Evolutionary conservation across 92 coral and sea anemone genomes (phyloP).

Genomic region (Palythoa grandis): DNA sequence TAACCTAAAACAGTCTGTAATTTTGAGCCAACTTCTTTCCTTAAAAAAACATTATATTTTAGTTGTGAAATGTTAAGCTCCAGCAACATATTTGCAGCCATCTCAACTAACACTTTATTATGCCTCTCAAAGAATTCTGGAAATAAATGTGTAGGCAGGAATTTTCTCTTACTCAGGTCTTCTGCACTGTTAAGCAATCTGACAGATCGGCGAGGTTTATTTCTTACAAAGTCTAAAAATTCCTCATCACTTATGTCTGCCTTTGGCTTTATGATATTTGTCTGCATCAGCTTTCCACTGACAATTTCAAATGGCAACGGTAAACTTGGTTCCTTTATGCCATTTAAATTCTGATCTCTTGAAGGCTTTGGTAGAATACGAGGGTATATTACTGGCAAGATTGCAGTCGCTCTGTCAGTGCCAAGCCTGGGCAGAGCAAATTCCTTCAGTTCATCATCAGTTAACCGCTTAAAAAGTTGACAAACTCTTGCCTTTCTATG

Average conservation of each 20-base stretch:
- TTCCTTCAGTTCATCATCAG: constrained; percentile 42
- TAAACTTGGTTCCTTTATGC: constrained; percentile 13
- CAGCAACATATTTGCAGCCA: constrained; percentile 1
- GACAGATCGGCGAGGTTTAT: constrained; percentile 16
- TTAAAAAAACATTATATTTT: constrained; percentile 14
- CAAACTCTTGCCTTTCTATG: constrained; percentile 35
- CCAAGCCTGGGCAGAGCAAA: constrained; percentile 40
- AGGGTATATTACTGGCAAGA: constrained; percentile 16
- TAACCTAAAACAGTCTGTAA: constrained; percentile 28
- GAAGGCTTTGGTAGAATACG: constrained; percentile 36
- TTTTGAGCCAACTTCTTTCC: constrained; percentile 40
- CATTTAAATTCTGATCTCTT: not conserved
- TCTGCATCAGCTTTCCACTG: constrained; percentile 18
- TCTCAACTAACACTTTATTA: not conserved
- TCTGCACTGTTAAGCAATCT: constrained; percentile 31
- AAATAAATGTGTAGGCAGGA: constrained; percentile 34
- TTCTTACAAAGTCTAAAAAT: constrained; percentile 32
- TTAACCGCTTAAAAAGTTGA: constrained; percentile 25
- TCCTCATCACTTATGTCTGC: constrained; percentile 2
- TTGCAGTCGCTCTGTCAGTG: not conserved
- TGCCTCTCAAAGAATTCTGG: constrained; percentile 28
- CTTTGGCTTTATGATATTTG: constrained; percentile 25
- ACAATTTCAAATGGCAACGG: constrained; percentile 36
- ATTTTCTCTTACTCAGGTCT: constrained; percentile 31
- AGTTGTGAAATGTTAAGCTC: constrained; percentile 18